These are phyloP conservation scores for Apamea monoglypha DNA, from an alignment of 2,888 invertebrate species.

Conservation along the genomic window DNA sequence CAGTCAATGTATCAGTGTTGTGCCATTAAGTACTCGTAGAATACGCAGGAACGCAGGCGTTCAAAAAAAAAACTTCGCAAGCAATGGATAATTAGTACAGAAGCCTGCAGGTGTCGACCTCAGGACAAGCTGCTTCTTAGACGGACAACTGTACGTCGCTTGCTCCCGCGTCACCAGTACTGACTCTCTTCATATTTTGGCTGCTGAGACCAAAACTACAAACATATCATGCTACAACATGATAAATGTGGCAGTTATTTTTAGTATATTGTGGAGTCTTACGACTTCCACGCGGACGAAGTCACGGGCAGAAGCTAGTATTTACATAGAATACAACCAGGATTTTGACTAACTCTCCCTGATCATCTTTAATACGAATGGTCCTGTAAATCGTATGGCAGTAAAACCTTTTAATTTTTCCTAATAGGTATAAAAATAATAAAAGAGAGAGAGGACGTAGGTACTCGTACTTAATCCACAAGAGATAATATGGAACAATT, in stretches of 20 bases:
- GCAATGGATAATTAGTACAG: too few species aligned
- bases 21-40: too few species aligned
- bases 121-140: too few species aligned
- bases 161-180: not conserved
- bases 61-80: too few species aligned
- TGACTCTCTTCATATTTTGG: not conserved
- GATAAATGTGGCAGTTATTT: too few species aligned
- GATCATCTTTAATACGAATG: not conserved
- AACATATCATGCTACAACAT: too few species aligned
- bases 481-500: conserved; percentile 15
- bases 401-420: not conserved
- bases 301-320: not conserved
- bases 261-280: not conserved
- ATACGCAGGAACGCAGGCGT: too few species aligned
- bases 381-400: not conserved
- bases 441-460: not conserved
- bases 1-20: too few species aligned
- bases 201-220: not conserved
- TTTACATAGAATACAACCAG: not conserved
- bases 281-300: not conserved
- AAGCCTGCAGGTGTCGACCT: too few species aligned
- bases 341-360: not conserved
- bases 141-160: not conserved
- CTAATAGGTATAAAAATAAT: not conserved
- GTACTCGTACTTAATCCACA: conserved; percentile 20